Percentiles rank a stretch among this genome's conserved stretches.
Conservation (phyloP, 2,797 vertebrate genomes). For the Salmo trutta region DNA sequence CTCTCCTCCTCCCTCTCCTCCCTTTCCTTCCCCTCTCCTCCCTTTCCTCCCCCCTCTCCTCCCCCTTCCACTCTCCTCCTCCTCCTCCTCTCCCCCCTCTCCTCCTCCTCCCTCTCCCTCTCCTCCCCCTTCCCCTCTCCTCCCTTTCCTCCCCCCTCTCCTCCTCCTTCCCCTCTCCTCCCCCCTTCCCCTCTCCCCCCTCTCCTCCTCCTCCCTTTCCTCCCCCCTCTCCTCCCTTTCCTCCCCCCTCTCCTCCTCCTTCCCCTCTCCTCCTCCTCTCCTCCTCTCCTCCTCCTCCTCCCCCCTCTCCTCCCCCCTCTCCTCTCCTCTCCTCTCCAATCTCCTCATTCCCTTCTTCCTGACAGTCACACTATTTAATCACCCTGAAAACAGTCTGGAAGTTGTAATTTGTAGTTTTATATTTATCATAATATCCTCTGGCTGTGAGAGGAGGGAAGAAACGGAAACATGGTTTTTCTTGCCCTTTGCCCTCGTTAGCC, state of each 20-base stretch:
- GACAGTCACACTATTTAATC: constrained; percentile 74
- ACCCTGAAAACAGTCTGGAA: constrained; percentile 59
- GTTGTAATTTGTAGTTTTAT: constrained; percentile 74
- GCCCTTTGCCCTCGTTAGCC: constrained; percentile 78
- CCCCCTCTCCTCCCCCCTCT: too few species aligned
- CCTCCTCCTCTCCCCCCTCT: too few species aligned
- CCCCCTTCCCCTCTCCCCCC: rapidly evolving
- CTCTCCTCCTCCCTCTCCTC: too few species aligned
- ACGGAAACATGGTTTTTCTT: constrained; percentile 68
- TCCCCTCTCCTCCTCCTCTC: rapidly evolving
- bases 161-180: too few species aligned
- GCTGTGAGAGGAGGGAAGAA: constrained; percentile 53
- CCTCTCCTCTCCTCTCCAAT: neutral
- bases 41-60: too few species aligned
- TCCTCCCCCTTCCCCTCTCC: too few species aligned
- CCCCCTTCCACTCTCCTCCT: too few species aligned
- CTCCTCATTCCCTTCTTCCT: constrained; percentile 50
- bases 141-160: too few species aligned
- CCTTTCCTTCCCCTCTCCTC: too few species aligned
- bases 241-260: too few species aligned
- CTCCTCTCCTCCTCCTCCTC: rapidly evolving
- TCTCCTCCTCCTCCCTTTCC: rapidly evolving
- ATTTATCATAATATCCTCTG: constrained; percentile 79
- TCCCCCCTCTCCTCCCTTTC: rapidly evolving
- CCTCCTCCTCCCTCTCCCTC: too few species aligned